Conservation (phyloP, 30 jellyfish, hydroid and myxozoan species). For the Aurelia aurita complex sp. Pacific region DNA sequence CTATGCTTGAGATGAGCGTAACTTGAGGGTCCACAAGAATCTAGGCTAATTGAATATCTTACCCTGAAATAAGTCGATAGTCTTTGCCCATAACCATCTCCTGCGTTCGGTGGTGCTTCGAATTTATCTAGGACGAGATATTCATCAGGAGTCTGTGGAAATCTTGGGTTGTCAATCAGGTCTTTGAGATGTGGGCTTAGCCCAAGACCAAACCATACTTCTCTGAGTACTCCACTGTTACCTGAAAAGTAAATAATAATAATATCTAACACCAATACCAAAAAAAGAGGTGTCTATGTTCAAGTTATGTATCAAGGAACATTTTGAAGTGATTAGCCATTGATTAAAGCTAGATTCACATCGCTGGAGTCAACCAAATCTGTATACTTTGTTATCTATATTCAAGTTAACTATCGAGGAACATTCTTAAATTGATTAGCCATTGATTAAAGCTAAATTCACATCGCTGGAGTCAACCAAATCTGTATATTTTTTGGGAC, state of each 20-base stretch:
- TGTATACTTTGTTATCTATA: no score
- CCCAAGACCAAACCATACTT: slow-evolving; percentile 97
- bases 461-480: no score
- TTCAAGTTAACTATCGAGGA: no score
- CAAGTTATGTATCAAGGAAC: no score
- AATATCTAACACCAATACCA: no score
- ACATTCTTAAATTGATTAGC: no score
- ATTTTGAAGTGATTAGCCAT: no score
- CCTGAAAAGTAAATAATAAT: slow-evolving; percentile 29
- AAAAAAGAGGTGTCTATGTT: no score
- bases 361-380: no score
- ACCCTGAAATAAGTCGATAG: slow-evolving; percentile 91
- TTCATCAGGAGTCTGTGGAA: slow-evolving; percentile 96
- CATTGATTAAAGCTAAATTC: no score
- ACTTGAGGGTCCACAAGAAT: not conserved
- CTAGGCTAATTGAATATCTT: not conserved
- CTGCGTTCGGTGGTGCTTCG: slow-evolving; percentile 99
- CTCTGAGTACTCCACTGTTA: slow-evolving; percentile 95
- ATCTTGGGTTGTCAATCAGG: slow-evolving; percentile 86
- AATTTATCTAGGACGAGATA: slow-evolving; percentile 87
- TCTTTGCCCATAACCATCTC: slow-evolving; percentile 98
- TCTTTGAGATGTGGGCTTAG: slow-evolving; percentile 75
- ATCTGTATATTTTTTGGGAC: no score
- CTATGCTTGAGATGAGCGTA: not conserved
- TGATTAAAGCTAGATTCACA: no score